Evolutionary conservation across 2,797 vertebrate genomes (phyloP).

Genomic region (Streptopelia turtur): DNA sequence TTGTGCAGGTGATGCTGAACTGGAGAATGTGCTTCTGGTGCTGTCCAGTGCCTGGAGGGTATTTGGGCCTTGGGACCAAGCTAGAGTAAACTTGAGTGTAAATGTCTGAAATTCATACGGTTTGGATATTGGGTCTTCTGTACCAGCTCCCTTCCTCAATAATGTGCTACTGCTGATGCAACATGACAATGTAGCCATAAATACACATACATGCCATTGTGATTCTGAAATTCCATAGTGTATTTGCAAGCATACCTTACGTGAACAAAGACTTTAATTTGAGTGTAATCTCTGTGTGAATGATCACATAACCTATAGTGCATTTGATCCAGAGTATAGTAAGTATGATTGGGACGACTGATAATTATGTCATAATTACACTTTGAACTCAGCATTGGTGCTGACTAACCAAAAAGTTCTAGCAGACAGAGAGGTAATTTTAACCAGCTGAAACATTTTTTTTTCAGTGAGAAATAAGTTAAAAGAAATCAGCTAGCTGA

Average conservation of each 20-base stretch:
- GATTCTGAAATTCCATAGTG: not conserved
- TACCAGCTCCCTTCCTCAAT: not conserved
- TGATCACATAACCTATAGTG: not conserved
- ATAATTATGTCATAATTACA: not conserved
- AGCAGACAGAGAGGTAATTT: not conserved
- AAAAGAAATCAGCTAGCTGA: not conserved
- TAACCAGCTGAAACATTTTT: not conserved
- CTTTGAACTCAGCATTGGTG: not conserved
- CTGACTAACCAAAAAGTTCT: not conserved
- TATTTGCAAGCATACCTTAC: not conserved
- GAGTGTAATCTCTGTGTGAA: not conserved
- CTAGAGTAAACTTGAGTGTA: not conserved
- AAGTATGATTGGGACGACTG: not conserved
- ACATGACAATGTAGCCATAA: not conserved
- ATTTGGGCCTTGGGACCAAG: not conserved
- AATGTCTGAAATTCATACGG: accelerated
- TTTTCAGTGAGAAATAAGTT: not conserved
- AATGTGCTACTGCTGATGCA: not conserved
- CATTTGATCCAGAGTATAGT: not conserved
- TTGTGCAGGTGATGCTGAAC: not conserved
- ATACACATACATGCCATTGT: not conserved
- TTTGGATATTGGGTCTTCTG: accelerated
- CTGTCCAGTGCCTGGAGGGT: not conserved
- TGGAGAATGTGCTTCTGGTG: not conserved
- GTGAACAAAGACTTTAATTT: not conserved